Conservation (phyloP, 1,140 invertebrate species). For the Caenorhabditis inopinata region DNA sequence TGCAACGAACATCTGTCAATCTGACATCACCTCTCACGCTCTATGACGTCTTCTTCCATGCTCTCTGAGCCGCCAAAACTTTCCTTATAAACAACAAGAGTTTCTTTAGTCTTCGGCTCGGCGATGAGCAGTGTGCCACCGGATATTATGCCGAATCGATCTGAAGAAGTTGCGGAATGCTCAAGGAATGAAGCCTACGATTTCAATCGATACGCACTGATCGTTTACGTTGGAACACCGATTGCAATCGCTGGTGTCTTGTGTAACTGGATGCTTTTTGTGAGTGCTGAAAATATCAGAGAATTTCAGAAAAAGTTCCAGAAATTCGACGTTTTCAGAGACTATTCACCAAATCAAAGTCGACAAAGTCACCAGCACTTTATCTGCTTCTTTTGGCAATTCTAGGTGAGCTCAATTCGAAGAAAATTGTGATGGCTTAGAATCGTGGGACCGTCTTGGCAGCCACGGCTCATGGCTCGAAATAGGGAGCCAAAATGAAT, state of each 20-base stretch:
- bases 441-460: too few relatives aligned
- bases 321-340: conserved; percentile 37
- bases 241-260: conserved; percentile 52
- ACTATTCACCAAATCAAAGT: conserved; percentile 44
- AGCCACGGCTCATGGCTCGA: too few relatives aligned
- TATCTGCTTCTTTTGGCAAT: conserved; percentile 54
- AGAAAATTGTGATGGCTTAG: too few relatives aligned
- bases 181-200: conserved; percentile 52
- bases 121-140: conserved; percentile 6
- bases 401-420: conserved; percentile 26
- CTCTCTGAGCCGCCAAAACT: too few relatives aligned
- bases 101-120: background rate
- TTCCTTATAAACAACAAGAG: too few relatives aligned
- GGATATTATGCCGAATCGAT: background rate
- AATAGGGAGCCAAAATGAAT: too few relatives aligned
- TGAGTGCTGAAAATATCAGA: conserved; percentile 40
- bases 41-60: too few relatives aligned
- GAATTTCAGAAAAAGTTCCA: background rate
- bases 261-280: conserved; percentile 53
- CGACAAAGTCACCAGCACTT: conserved; percentile 49
- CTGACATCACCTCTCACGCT: too few relatives aligned
- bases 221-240: conserved; percentile 53
- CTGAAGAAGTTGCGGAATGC: conserved; percentile 11
- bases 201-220: conserved; percentile 46
- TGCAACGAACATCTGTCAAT: too few relatives aligned